These are phyloP conservation scores for Catharus bicknelli DNA, from an alignment of 2,113 vertebrate species.

Conservation along the genomic window DNA sequence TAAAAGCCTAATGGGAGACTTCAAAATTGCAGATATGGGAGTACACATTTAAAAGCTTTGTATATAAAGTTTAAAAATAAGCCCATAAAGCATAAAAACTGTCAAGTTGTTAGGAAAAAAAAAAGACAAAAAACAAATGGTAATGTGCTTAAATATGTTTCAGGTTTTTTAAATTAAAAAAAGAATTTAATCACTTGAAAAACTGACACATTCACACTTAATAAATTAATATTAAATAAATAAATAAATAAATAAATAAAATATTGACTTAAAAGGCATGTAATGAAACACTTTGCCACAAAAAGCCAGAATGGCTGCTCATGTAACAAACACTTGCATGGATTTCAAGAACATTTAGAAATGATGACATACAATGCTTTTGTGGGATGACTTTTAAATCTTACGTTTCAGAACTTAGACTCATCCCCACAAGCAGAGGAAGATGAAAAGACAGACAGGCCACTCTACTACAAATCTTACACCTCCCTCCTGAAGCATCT, in stretches of 20 bases:
- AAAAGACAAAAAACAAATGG: neutral
- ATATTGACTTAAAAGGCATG: neutral
- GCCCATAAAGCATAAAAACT: neutral
- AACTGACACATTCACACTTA: neutral
- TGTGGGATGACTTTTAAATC: neutral
- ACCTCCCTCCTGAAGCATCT: conserved; percentile 23
- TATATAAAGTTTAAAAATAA: neutral
- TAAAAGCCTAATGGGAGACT: neutral
- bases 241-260: neutral
- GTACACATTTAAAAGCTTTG: neutral
- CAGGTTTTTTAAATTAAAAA: neutral
- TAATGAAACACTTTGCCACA: neutral
- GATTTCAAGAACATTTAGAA: neutral
- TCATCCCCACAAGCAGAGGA: neutral
- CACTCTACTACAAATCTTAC: neutral
- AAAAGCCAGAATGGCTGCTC: neutral
- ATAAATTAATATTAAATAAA: neutral
- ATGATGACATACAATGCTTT: neutral
- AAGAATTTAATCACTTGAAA: neutral
- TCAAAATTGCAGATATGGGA: neutral
- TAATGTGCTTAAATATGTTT: neutral
- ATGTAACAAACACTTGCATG: neutral
- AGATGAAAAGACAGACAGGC: neutral
- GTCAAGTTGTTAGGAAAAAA: neutral
- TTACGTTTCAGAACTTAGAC: neutral